Percentiles rank a stretch among this genome's conserved stretches.
Conservation (phyloP, 2,113 vertebrate species). For the Meles meles region DNA sequence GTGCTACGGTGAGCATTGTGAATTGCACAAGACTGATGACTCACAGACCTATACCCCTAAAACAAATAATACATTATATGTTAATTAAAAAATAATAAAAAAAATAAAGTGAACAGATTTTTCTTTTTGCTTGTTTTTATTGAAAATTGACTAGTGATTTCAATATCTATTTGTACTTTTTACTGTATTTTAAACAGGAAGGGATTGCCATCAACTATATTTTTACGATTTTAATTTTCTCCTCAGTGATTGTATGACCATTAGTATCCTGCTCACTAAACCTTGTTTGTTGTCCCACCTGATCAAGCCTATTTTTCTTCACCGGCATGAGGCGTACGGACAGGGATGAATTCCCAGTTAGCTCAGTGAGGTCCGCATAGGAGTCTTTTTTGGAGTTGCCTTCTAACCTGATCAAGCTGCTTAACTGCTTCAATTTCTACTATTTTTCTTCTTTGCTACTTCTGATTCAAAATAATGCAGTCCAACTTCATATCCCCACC, state of each 20-base stretch:
- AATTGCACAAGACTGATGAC: too few species aligned
- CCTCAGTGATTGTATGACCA: neutral
- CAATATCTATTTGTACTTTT: neutral
- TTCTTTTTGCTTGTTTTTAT: conserved; percentile 5
- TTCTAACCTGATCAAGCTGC: neutral
- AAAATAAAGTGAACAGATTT: neutral
- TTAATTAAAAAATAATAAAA: too few species aligned
- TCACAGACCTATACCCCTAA: too few species aligned
- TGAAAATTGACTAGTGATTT: neutral
- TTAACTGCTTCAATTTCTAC: neutral
- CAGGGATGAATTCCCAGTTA: neutral
- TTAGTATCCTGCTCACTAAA: neutral
- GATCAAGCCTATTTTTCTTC: neutral
- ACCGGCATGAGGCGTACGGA: neutral
- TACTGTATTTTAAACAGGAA: neutral
- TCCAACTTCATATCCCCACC: neutral
- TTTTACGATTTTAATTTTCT: conserved; percentile 40
- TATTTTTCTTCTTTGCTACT: conserved; percentile 8
- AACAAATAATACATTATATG: too few species aligned
- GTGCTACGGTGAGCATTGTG: too few species aligned
- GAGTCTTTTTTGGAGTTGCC: neutral
- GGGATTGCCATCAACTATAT: neutral
- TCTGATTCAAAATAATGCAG: neutral
- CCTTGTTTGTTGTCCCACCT: neutral
- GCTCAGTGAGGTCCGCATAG: neutral